Evolutionary conservation across 2,888 invertebrate genomes (phyloP).

Genomic region (Coelopa pilipes): DNA sequence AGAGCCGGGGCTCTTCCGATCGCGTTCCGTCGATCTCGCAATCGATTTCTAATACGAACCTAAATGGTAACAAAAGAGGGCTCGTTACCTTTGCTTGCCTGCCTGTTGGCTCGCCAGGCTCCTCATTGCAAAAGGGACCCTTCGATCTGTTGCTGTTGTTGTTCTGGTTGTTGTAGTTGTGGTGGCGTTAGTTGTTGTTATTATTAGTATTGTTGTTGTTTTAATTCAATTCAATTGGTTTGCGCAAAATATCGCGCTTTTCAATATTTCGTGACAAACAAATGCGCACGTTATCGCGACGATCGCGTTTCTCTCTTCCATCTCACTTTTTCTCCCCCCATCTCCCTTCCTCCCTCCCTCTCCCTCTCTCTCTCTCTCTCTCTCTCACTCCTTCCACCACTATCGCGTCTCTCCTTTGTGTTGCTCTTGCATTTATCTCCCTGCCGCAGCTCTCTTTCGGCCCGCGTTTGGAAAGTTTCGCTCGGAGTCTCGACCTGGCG

Average conservation of each 20-base stretch:
- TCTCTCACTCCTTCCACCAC: too few species aligned
- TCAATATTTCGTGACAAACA: conserved; percentile 61
- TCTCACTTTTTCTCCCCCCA: conserved; percentile 44
- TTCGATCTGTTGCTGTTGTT: neutral
- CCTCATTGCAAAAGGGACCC: conserved; percentile 20
- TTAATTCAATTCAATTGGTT: conserved; percentile 37
- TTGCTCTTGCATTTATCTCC: neutral
- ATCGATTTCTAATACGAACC: conserved; percentile 59
- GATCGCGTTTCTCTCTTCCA: conserved; percentile 60
- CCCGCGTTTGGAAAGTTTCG: conserved; percentile 19
- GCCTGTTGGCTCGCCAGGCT: neutral
- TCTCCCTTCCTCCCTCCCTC: too few species aligned
- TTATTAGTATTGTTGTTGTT: neutral
- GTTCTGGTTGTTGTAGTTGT: conserved; percentile 1
- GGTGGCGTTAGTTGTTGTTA: neutral
- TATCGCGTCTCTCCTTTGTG: too few species aligned
- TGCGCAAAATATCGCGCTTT: conserved; percentile 54
- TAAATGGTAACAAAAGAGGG: conserved; percentile 56
- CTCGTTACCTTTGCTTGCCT: conserved; percentile 17
- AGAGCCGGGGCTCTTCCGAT: neutral
- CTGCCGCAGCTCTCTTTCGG: neutral
- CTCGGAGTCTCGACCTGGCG: too few species aligned
- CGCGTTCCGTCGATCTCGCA: conserved; percentile 44
- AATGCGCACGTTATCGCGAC: conserved; percentile 63
- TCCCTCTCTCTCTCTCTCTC: too few species aligned